A percentile compares a stretch with the other conserved stretches of the same genome.
Evolutionary conservation across 2,888 invertebrate genomes (phyloP).

Genomic region (Tipula confusa): DNA sequence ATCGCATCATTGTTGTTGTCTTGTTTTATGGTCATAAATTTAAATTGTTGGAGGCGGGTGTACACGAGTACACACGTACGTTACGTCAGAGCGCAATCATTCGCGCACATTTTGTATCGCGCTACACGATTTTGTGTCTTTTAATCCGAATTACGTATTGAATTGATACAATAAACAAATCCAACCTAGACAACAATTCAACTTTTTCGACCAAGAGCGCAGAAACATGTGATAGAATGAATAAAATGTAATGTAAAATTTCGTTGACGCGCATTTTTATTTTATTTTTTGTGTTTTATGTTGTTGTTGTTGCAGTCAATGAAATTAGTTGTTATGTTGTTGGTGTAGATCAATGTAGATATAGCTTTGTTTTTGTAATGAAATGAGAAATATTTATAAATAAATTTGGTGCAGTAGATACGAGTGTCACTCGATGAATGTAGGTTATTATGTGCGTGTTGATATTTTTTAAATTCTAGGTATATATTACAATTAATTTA

Average conservation of each 20-base stretch:
- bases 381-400: too few relatives aligned
- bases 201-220: not conserved
- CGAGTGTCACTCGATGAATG: too few relatives aligned
- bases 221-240: not conserved
- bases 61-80: not conserved
- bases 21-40: too few relatives aligned
- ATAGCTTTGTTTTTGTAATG: too few relatives aligned
- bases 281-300: not conserved
- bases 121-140: not conserved
- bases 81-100: not conserved
- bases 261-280: not conserved
- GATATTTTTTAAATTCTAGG: too few relatives aligned
- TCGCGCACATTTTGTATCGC: not conserved
- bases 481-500: too few relatives aligned
- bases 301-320: not conserved
- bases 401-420: too few relatives aligned
- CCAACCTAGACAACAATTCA: conserved; percentile 25
- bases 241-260: not conserved
- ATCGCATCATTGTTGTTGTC: too few relatives aligned
- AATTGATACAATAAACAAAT: not conserved
- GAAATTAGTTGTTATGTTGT: too few relatives aligned
- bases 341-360: too few relatives aligned
- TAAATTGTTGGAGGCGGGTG: too few relatives aligned
- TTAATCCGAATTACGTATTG: not conserved
- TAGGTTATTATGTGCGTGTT: too few relatives aligned